These are phyloP conservation scores for Cryptotermes secundus DNA, from an alignment of 1,140 invertebrate species.

Conservation along the genomic window DNA sequence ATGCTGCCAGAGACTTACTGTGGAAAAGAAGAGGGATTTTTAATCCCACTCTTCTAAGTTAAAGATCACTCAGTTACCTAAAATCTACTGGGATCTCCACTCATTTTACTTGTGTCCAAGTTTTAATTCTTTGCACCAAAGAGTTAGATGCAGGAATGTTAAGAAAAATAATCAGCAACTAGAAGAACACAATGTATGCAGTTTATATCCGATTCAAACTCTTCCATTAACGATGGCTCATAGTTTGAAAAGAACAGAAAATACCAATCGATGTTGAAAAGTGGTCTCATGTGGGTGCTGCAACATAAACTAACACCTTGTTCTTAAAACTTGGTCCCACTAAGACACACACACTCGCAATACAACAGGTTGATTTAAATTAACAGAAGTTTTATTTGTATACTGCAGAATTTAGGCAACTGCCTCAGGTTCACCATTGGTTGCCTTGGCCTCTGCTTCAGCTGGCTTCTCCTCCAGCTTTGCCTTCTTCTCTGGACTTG, in stretches of 20 bases:
- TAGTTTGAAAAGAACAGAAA: conserved; percentile 20
- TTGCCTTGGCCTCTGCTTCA: conserved; percentile 56
- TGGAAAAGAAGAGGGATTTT: not conserved
- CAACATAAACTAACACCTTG: conserved; percentile 29
- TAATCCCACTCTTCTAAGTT: not conserved
- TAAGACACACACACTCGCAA: conserved; percentile 34
- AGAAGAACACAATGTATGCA: conserved; percentile 28
- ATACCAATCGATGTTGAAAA: conserved; percentile 27
- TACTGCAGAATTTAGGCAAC: conserved; percentile 28
- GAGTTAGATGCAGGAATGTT: conserved; percentile 30
- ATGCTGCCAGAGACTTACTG: not conserved
- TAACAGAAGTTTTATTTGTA: conserved; percentile 30
- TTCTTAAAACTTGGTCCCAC: conserved; percentile 34
- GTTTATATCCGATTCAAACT: conserved; percentile 19
- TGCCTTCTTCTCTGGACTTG: conserved; percentile 69
- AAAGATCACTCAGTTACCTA: not conserved
- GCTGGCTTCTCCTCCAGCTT: conserved; percentile 62
- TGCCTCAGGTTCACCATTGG: conserved; percentile 59
- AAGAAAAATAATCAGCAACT: conserved; percentile 27
- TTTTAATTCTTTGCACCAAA: conserved; percentile 28
- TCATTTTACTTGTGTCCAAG: conserved; percentile 16
- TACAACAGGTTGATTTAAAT: conserved; percentile 33
- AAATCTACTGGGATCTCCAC: not conserved
- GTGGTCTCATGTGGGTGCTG: conserved; percentile 28
- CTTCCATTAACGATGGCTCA: conserved; percentile 16